Percentiles rank a stretch among this genome's conserved stretches.
Evolutionary conservation across 2,888 invertebrate species (phyloP).

Genomic region (Exephanes ischioxanthus): DNA sequence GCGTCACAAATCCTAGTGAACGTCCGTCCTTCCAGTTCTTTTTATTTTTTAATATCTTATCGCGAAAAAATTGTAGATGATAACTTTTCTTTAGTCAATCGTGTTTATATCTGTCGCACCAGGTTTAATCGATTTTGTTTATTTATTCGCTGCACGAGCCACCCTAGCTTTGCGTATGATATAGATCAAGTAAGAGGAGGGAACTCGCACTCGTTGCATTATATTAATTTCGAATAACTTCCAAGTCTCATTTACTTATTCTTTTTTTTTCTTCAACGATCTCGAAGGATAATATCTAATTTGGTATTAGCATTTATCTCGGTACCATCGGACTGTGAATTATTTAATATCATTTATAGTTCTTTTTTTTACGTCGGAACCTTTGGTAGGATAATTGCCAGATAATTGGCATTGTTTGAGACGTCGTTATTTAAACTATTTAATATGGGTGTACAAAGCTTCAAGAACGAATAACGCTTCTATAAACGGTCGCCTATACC

Average conservation of each 20-base stretch:
- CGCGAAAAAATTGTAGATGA: constrained; percentile 23
- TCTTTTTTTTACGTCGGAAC: constrained; percentile 49
- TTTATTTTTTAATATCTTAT: constrained; percentile 37
- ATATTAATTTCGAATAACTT: constrained; percentile 32
- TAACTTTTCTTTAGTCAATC: constrained; percentile 45
- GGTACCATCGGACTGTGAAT: constrained; percentile 43
- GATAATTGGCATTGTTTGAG: constrained; percentile 54
- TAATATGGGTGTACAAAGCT: constrained; percentile 64
- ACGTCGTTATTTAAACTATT: constrained; percentile 61
- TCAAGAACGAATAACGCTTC: constrained; percentile 63
- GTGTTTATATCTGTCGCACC: constrained; percentile 41
- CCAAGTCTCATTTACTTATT: background rate
- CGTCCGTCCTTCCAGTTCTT: constrained; percentile 56
- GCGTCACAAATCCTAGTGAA: constrained; percentile 74
- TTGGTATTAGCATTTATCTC: constrained; percentile 33
- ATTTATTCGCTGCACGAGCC: constrained; percentile 24
- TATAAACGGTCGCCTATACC: constrained; percentile 56
- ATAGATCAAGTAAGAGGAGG: constrained; percentile 23
- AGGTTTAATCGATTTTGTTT: constrained; percentile 33
- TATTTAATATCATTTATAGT: constrained; percentile 28
- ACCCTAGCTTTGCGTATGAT: constrained; percentile 20
- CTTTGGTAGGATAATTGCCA: constrained; percentile 65
- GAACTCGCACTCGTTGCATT: constrained; percentile 26
- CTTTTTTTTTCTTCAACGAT: constrained; percentile 4
- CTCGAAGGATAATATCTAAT: constrained; percentile 26